A percentile compares a stretch with the other conserved stretches of the same genome.
Evolutionary conservation across 2,888 invertebrate genomes (phyloP).

Genomic region (Cetonia aurata): DNA sequence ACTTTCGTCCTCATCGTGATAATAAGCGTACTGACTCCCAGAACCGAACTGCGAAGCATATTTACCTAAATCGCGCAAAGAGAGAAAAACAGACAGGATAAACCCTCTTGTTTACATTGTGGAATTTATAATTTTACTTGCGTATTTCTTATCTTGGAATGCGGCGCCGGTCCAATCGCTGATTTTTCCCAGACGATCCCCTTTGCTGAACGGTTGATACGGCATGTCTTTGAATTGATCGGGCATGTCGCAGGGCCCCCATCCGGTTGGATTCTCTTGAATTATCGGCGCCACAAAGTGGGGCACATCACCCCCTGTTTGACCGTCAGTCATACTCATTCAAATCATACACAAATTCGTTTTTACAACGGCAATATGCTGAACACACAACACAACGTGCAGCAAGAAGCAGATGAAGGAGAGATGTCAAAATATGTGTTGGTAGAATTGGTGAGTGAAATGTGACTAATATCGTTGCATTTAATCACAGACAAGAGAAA

Average conservation of each 20-base stretch:
- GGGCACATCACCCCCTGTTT: constrained; percentile 70
- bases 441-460: neutral
- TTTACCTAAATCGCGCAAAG: constrained; percentile 73
- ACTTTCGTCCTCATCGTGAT: constrained; percentile 98
- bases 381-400: neutral
- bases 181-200: constrained; percentile 97
- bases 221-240: constrained; percentile 97
- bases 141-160: constrained; percentile 93
- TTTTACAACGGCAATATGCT: constrained; percentile 6
- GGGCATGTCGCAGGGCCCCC: constrained; percentile 97
- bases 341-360: constrained; percentile 6
- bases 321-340: constrained; percentile 60
- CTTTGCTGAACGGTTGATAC: constrained; percentile 99
- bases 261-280: constrained; percentile 90
- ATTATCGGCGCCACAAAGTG: constrained; percentile 77
- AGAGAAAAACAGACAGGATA: constrained; percentile 5
- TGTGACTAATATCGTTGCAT: too few species aligned
- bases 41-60: constrained; percentile 94
- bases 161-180: constrained; percentile 98
- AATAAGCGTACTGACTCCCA: constrained; percentile 96
- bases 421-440: constrained; percentile 8
- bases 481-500: too few species aligned
- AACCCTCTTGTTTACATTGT: constrained; percentile 6
- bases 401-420: neutral
- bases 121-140: constrained; percentile 71